phyloP scores from a whole-genome alignment of 2,113 vertebrate genomes.

The Siphamia tubifer region DNA sequence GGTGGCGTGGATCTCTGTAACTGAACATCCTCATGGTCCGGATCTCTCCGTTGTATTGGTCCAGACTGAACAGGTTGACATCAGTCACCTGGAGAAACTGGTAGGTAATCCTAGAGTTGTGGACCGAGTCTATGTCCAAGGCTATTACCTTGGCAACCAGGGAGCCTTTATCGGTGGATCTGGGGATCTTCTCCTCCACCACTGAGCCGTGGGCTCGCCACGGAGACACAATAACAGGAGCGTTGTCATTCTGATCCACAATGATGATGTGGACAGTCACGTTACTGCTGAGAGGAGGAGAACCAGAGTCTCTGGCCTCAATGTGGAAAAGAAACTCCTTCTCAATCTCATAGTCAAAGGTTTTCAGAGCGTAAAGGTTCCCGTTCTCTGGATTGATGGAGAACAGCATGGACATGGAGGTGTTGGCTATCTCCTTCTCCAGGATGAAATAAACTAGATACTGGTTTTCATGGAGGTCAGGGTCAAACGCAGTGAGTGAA shows the following conservation, averaged over 20 bases:
- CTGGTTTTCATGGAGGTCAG: constrained; percentile 79
- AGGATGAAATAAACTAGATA: constrained; percentile 85
- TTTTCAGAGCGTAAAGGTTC: constrained; percentile 71
- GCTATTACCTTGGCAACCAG: constrained; percentile 76
- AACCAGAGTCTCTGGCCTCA: constrained; percentile 71
- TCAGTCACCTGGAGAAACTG: constrained; percentile 81
- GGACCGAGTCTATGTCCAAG: constrained; percentile 77
- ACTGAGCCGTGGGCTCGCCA: constrained; percentile 77
- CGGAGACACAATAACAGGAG: constrained; percentile 80
- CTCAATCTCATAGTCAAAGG: constrained; percentile 74
- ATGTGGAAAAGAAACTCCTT: constrained; percentile 73
- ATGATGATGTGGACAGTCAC: constrained; percentile 79
- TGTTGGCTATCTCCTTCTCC: constrained; percentile 79
- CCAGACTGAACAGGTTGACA: constrained; percentile 82
- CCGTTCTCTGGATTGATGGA: constrained; percentile 83
- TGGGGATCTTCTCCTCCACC: constrained; percentile 74
- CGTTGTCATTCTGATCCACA: constrained; percentile 85
- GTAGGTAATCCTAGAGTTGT: constrained; percentile 82
- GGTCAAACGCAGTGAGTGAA: constrained; percentile 67
- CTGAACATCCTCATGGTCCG: constrained; percentile 82
- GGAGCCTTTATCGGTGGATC: constrained; percentile 74
- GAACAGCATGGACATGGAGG: constrained; percentile 84
- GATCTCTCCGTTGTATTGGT: constrained; percentile 79
- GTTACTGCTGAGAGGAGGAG: constrained; percentile 75
- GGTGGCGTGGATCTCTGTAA: constrained; percentile 78